Percentiles rank a stretch among this genome's conserved stretches.
Evolutionary conservation across 2,888 invertebrate species (phyloP).

Genomic region (Erebia epiphron): DNA sequence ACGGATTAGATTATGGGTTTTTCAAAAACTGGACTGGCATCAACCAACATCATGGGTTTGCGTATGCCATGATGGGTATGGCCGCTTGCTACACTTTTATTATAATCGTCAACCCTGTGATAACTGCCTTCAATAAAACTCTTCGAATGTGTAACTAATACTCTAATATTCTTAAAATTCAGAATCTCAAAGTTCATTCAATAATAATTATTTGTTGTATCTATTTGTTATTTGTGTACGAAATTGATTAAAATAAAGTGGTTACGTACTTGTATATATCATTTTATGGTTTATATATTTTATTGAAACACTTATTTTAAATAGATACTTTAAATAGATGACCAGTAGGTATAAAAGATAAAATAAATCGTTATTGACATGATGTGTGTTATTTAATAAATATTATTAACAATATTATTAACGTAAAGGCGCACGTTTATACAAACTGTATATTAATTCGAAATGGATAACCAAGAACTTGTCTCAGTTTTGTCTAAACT

Average conservation of each 20-base stretch:
- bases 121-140: slow-evolving; percentile 52
- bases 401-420: too few relatives aligned
- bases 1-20: slow-evolving; percentile 54
- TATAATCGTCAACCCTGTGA: slow-evolving; percentile 56
- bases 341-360: background rate
- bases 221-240: background rate
- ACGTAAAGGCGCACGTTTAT: too few relatives aligned
- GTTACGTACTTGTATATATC: background rate
- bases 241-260: background rate
- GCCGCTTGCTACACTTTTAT: slow-evolving; percentile 51
- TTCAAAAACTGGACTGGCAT: slow-evolving; percentile 54
- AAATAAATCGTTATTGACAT: too few relatives aligned
- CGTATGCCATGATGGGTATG: slow-evolving; percentile 51
- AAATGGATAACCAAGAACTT: too few relatives aligned
- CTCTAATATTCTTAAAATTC: background rate
- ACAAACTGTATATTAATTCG: too few relatives aligned
- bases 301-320: background rate
- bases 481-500: too few relatives aligned
- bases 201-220: background rate
- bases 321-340: background rate
- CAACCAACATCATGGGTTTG: slow-evolving; percentile 37
- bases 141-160: slow-evolving; percentile 24
- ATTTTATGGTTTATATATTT: too few relatives aligned
- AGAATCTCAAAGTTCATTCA: slow-evolving; percentile 25
- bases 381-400: too few relatives aligned